Evolutionary conservation across 2,888 invertebrate genomes (phyloP), one percentile per base, ranked within the genome.

Genomic region (Perithous albicinctus): DNA sequence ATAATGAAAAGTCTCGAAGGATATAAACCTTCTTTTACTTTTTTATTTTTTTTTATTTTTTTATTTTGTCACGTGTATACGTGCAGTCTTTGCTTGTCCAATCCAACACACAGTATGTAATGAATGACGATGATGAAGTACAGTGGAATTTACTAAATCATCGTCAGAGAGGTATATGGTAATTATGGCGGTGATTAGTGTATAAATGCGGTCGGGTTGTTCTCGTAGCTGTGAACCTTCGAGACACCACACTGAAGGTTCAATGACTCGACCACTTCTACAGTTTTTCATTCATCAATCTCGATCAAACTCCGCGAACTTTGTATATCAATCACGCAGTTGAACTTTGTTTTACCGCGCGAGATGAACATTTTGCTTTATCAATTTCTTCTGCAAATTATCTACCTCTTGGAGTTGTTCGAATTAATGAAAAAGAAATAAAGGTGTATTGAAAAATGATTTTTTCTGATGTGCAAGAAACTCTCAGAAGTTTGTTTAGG

Each of bases 311-410:
- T 73, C 73, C 18, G 67, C 54, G 23, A 81, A 81, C 73, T 81
- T 81, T 77, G 61, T 61, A 41, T 81, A 81, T 81, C 77, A 81
- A 81, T 81, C 80, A 81, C 67, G 51, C 63, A 18, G 51, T 26
- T 54, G 46, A 43, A 61, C 23, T 54, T 29, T 29, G 8, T 35
- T 41, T 26, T 26, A 20, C 51, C 29, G 41, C 43, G 70, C 43
- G 48, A 20, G 48, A n/a, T n/a, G 23, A 48, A 66, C 56, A 59
- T 56, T 76, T 76, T 66, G 46, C 48, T 66, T 70, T 80, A 66
- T 70, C 43, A 32, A 59, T 70, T 66, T 38, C 51, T 12, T 15
- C 38, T 29, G 15, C 38, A 15, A 38, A 56, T 54, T 76, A 29
- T 48, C 20, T 66, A 51, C 51, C 51, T 23, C 23, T 51, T 23